Evolutionary conservation across 2,113 vertebrate species (phyloP).

Genomic region (Bettongia penicillata): DNA sequence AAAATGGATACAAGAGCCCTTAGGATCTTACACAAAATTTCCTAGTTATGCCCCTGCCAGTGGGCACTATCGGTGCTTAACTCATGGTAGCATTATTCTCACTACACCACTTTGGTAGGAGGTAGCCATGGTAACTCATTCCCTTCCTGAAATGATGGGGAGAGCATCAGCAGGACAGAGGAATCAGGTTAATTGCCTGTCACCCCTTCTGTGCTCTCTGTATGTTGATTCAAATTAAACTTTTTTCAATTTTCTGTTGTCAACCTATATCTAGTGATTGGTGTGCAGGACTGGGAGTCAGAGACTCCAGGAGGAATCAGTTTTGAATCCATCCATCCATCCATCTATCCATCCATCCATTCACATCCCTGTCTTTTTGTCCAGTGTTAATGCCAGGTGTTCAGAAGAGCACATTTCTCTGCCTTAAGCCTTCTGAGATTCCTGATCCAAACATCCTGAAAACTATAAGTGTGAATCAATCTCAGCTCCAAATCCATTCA

Average conservation of each 20-base stretch:
- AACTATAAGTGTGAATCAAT: slow-evolving; percentile 35
- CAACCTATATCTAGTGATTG: slow-evolving; percentile 46
- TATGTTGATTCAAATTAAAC: slow-evolving; percentile 77
- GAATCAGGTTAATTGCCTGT: slow-evolving; percentile 80
- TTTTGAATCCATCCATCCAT: not conserved
- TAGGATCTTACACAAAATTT: slow-evolving; percentile 9
- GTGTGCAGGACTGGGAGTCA: slow-evolving; percentile 43
- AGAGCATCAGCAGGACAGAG: slow-evolving; percentile 75
- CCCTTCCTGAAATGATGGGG: slow-evolving; percentile 63
- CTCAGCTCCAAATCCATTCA: slow-evolving; percentile 1
- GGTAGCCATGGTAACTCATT: slow-evolving; percentile 80
- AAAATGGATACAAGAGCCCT: not conserved
- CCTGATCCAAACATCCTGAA: slow-evolving; percentile 29
- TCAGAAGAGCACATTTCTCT: slow-evolving; percentile 61
- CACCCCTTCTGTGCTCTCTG: slow-evolving; percentile 70
- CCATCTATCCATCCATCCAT: not conserved
- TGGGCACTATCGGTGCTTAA: slow-evolving; percentile 40
- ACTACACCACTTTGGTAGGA: slow-evolving; percentile 64
- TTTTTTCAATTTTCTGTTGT: slow-evolving; percentile 68
- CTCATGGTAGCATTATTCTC: slow-evolving; percentile 64
- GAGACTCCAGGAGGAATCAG: slow-evolving; percentile 40
- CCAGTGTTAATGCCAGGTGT: slow-evolving; percentile 54
- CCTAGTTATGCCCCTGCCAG: slow-evolving; percentile 4
- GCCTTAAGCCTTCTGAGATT: slow-evolving; percentile 38
- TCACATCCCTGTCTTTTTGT: slow-evolving; percentile 41